Conservation (phyloP, 2,797 vertebrate genomes). For the Poecilia velifera region DNA sequence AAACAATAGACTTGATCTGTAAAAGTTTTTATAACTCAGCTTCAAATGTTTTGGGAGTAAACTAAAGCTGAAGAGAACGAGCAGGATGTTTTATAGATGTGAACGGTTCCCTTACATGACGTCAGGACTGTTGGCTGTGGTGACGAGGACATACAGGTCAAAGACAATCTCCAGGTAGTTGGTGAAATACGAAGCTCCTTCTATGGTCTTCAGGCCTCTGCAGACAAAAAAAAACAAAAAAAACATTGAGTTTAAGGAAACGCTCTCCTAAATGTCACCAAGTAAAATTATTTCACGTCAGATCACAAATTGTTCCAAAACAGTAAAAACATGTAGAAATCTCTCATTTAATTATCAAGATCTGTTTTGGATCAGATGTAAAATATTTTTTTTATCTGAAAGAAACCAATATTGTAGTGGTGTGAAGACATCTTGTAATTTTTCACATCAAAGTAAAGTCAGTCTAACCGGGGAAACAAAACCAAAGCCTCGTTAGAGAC, state of each 20-base stretch:
- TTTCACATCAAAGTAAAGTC: not conserved
- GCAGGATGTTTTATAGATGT: not conserved
- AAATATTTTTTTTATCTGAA: not conserved
- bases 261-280: not conserved
- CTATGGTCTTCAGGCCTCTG: conserved; percentile 84
- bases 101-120: conserved; percentile 83
- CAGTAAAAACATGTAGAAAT: not conserved
- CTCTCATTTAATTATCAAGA: not conserved
- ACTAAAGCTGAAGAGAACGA: not conserved
- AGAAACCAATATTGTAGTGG: not conserved
- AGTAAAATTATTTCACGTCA: not conserved
- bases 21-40: not conserved
- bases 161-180: conserved; percentile 88
- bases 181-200: conserved; percentile 87
- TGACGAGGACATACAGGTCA: conserved; percentile 93
- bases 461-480: not conserved
- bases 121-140: conserved; percentile 93
- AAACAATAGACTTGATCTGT: not conserved
- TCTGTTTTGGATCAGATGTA: not conserved
- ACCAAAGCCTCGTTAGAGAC: not conserved
- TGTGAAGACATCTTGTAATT: not conserved
- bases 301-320: not conserved
- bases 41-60: not conserved
- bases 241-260: not conserved
- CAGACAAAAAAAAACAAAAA: not conserved